These are phyloP conservation scores for Spea multiplicata DNA, from an alignment of 2,113 vertebrate species.

Conservation along the genomic window DNA sequence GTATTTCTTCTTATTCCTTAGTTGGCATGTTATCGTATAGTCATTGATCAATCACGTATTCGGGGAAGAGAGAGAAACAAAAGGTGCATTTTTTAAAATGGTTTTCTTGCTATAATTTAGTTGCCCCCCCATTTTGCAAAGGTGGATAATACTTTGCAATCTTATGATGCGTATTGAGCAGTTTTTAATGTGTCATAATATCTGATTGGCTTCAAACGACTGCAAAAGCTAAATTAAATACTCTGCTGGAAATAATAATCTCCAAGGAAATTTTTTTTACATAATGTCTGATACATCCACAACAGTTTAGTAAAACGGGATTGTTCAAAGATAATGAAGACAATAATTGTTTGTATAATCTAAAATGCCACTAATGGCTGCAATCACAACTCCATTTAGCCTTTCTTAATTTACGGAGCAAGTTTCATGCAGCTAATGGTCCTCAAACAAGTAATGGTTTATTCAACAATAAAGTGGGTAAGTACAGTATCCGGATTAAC, in stretches of 20 bases:
- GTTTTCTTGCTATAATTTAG: too few species aligned
- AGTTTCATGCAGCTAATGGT: conserved; percentile 71
- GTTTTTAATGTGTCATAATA: conserved; percentile 63
- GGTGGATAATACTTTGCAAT: too few species aligned
- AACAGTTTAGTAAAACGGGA: conserved; percentile 61
- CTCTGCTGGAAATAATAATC: conserved; percentile 69
- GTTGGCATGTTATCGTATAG: too few species aligned
- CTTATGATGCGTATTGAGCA: too few species aligned
- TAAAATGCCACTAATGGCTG: conserved; percentile 74
- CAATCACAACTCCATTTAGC: conserved; percentile 72
- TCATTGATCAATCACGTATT: too few species aligned
- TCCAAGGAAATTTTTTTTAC: conserved; percentile 66
- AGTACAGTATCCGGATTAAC: conserved; percentile 51
- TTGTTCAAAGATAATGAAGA: conserved; percentile 65
- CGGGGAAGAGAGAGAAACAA: too few species aligned
- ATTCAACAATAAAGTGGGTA: conserved; percentile 59
- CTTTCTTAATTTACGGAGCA: conserved; percentile 74
- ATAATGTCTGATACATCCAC: conserved; percentile 61
- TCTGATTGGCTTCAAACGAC: conserved; percentile 64
- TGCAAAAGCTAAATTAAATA: conserved; percentile 67
- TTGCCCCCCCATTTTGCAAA: too few species aligned
- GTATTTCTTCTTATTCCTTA: too few species aligned
- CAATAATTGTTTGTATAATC: conserved; percentile 75
- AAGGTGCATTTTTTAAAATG: too few species aligned
- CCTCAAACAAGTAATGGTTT: conserved; percentile 66